Evolutionary conservation across 2,797 vertebrate species (phyloP).

Genomic region (Paedocypris micromegethes): DNA sequence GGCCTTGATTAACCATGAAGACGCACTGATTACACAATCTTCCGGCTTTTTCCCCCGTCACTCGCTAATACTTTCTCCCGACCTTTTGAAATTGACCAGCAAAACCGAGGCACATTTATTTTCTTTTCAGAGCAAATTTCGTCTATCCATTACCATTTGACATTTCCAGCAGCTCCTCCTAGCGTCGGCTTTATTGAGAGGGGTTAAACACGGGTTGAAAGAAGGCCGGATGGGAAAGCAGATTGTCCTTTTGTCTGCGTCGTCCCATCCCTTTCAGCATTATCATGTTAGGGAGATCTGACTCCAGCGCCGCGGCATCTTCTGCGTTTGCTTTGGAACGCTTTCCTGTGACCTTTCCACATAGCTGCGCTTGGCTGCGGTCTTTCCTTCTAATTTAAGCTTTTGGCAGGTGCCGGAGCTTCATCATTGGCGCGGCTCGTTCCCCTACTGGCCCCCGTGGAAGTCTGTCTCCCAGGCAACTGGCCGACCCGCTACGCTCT

Average conservation of each 20-base stretch:
- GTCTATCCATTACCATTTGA: conserved; percentile 66
- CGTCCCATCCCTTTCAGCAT: conserved; percentile 37
- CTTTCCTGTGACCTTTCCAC: conserved; percentile 46
- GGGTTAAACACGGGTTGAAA: conserved; percentile 40
- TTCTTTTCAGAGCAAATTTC: conserved; percentile 53
- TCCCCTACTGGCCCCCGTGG: conserved; percentile 37
- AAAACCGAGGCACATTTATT: conserved; percentile 59
- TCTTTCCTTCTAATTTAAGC: conserved; percentile 45
- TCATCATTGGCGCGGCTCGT: conserved; percentile 38
- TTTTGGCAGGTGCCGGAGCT: conserved; percentile 49
- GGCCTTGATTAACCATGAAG: conserved; percentile 31
- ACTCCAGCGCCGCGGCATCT: conserved; percentile 35
- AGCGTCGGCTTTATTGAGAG: conserved; percentile 40
- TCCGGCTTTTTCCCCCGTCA: conserved; percentile 43
- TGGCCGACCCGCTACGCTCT: conserved; percentile 52
- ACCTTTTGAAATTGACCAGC: conserved; percentile 63
- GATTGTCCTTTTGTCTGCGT: conserved; percentile 43
- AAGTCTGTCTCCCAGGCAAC: conserved; percentile 62
- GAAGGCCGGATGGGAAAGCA: conserved; percentile 38
- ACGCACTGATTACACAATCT: conserved; percentile 40
- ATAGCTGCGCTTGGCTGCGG: conserved; percentile 46
- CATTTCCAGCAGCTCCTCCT: conserved; percentile 56
- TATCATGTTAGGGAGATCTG: conserved; percentile 44
- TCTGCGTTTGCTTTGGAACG: conserved; percentile 43
- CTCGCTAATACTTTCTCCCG: conserved; percentile 53